Evolutionary conservation across 2,888 invertebrate species (phyloP).

Genomic region (Xestia rhomboidea): DNA sequence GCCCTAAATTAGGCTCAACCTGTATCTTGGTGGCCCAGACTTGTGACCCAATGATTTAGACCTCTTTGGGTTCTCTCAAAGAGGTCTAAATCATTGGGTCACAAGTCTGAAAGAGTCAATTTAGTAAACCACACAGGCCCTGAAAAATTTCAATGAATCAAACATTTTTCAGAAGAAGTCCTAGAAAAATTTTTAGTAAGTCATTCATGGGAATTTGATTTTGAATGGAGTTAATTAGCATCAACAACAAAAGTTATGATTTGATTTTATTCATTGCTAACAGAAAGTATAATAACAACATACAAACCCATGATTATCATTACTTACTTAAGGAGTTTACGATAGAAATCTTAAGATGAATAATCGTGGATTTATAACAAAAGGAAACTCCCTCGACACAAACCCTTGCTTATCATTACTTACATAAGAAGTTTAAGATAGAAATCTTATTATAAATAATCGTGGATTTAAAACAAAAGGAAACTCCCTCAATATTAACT

Average conservation of each 20-base stretch:
- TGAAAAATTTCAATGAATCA: not conserved
- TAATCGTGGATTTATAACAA: slow-evolving; percentile 4
- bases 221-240: not conserved
- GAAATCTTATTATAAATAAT: not conserved
- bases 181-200: not conserved
- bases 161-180: not conserved
- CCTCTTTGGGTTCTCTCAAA: not conserved
- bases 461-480: slow-evolving; percentile 3
- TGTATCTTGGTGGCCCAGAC: no score
- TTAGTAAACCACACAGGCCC: not conserved
- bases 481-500: not conserved
- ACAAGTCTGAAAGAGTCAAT: no score
- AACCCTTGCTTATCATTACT: not conserved
- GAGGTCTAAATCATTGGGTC: no score
- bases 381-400: not conserved
- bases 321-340: not conserved
- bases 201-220: not conserved
- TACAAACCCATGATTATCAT: not conserved
- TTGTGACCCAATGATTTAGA: not conserved
- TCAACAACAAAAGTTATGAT: not conserved
- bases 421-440: not conserved
- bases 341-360: not conserved
- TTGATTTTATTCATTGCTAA: no score
- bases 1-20: no score
- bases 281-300: no score